Base-by-base conservation (phyloP, 2,888 invertebrate genomes). In the Palloptera scutellata region DNA sequence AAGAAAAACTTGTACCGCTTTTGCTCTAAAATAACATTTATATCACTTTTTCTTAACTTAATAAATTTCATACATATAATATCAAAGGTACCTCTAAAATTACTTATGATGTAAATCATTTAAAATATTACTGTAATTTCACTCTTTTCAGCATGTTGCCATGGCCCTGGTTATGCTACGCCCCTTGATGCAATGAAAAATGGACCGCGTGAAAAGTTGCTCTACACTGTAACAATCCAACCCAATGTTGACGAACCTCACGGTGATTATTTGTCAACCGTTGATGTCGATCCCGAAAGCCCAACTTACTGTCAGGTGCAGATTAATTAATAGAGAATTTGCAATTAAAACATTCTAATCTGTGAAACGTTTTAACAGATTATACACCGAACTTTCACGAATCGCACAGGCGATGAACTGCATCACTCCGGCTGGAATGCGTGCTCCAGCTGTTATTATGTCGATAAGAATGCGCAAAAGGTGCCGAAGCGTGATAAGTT, bases 401-500 rank as follows among this genome's bases (percentile, higher is more conserved):
- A 91, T 10, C 85, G 91, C 70, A 84, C 87, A 4, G 92, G 91
- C 0, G 95, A 98, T 78, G 98, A 98, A 82, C 85, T 98, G 0
- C 98, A 98, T 82, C 98, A 98, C 82, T 91, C 92, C 53, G 98
- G 98, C 0, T 98, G 98, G 98, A 98, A 98, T 82, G 91, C 95
- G 0, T 98, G 98, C 83, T 96, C 96, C 74, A 97, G 97, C 83
- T 98, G 97, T 83, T 89, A 92, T 82, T 71, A 76, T 20, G 75
- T 82, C 11, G 79, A 83, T 52, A 75, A 80, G 48, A 79, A 84
- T 70, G 85, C 86, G 61, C 84, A 78, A 17, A 70, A 67, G 0
- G 82, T 86, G 0, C 86, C 89, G 6, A 88, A 88, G 67, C 87
- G 98, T 20, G 89, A 95, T 81, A 91, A 92, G 54, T 86, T 98